Conservation (phyloP, 2,113 vertebrate genomes). For the Morone chrysops region DNA sequence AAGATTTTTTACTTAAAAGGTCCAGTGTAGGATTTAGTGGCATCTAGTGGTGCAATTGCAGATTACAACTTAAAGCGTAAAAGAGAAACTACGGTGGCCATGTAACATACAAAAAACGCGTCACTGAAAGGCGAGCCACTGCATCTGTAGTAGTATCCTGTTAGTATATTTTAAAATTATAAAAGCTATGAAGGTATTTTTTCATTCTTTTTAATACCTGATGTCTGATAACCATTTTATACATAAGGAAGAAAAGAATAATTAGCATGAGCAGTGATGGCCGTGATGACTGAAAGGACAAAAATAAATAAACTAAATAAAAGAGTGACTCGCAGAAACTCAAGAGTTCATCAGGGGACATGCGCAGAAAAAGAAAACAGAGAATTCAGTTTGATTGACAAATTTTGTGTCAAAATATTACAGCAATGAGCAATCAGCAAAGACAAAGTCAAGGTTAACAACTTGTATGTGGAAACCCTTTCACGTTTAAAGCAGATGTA, state of each 20-base stretch:
- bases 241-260: background rate
- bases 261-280: background rate
- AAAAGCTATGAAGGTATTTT: background rate
- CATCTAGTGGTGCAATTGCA: too few relatives aligned
- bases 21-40: too few relatives aligned
- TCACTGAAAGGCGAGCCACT: too few relatives aligned
- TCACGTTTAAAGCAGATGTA: background rate
- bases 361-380: background rate
- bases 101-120: too few relatives aligned
- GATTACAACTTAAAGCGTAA: too few relatives aligned
- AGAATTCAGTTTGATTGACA: background rate
- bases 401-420: background rate
- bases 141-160: background rate
- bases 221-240: background rate
- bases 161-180: background rate
- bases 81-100: too few relatives aligned
- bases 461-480: background rate
- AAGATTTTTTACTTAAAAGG: background rate
- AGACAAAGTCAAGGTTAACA: constrained; percentile 16
- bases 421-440: background rate
- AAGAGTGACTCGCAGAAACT: background rate
- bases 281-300: background rate
- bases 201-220: background rate
- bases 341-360: background rate
- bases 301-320: background rate